Evolutionary conservation across 2,888 invertebrate species (phyloP).

Genomic region (Oxycera nigricornis): DNA sequence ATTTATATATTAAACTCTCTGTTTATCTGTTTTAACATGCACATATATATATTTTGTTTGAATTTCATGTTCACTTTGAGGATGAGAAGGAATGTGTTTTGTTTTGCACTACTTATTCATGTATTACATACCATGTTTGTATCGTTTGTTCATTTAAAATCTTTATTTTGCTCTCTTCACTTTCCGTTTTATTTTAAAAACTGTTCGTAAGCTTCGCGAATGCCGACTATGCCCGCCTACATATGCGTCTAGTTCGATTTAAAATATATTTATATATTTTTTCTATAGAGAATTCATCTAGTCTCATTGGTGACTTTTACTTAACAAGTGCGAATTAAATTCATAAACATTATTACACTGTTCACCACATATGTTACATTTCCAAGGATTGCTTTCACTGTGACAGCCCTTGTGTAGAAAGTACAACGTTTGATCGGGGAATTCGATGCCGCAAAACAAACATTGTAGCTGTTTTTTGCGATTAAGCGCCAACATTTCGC

Average conservation of each 20-base stretch:
- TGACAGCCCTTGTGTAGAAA: constrained; percentile 98
- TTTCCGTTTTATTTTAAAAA: constrained; percentile 1
- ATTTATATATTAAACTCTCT: constrained; percentile 22
- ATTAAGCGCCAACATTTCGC: constrained; percentile 62
- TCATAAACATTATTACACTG: constrained; percentile 95
- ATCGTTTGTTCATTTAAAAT: constrained; percentile 13
- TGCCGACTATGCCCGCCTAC: no score
- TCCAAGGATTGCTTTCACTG: constrained; percentile 95
- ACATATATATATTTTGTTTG: constrained; percentile 34
- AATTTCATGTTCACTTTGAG: constrained; percentile 41
- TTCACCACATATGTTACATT: constrained; percentile 97
- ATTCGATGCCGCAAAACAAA: constrained; percentile 90
- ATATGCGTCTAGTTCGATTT: constrained; percentile 13
- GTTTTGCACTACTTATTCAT: constrained; percentile 43
- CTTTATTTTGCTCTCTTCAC: not conserved
- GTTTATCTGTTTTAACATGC: not conserved
- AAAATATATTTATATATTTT: constrained; percentile 18
- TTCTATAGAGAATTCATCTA: constrained; percentile 7
- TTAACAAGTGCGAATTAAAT: constrained; percentile 94
- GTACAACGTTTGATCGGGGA: constrained; percentile 94
- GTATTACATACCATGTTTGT: constrained; percentile 26
- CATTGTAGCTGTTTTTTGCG: constrained; percentile 73
- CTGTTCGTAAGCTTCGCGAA: no score
- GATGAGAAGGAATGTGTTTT: constrained; percentile 46
- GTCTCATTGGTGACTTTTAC: constrained; percentile 84